These are phyloP conservation scores for Brachystomella parvula DNA, from an alignment of 1,140 invertebrate genomes.

Conservation along the genomic window DNA sequence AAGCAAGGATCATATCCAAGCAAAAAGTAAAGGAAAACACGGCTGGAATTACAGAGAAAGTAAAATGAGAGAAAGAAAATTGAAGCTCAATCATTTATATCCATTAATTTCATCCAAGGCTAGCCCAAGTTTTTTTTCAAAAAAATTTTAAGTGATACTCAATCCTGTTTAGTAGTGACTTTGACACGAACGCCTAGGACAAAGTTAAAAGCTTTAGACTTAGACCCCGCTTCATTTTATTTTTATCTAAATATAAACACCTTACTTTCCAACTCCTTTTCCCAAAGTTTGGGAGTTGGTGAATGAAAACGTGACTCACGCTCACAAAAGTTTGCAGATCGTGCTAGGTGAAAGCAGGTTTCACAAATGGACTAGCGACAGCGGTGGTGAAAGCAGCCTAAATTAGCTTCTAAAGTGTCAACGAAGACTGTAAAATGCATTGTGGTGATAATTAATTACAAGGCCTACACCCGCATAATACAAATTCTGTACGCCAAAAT, in stretches of 20 bases:
- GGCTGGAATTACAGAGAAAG: too few relatives aligned
- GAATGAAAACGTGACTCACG: not conserved
- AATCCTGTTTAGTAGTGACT: not conserved
- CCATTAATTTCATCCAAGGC: not conserved
- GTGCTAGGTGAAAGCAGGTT: not conserved
- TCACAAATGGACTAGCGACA: not conserved
- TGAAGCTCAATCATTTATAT: too few relatives aligned
- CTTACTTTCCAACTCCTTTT: not conserved
- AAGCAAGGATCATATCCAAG: too few relatives aligned
- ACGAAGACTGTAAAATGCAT: too few relatives aligned
- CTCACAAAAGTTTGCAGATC: too few relatives aligned
- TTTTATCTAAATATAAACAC: not conserved
- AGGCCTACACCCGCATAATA: too few relatives aligned
- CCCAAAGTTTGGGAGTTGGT: not conserved
- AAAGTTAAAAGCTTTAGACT: not conserved
- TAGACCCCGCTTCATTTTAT: not conserved
- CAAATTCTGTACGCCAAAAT: too few relatives aligned
- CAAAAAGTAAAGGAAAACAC: too few relatives aligned
- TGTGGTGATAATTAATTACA: too few relatives aligned
- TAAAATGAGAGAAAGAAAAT: too few relatives aligned
- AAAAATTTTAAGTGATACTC: not conserved
- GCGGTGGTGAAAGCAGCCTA: too few relatives aligned
- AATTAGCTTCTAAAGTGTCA: too few relatives aligned
- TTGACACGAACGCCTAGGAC: not conserved
- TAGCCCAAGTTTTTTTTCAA: not conserved